A percentile compares a stretch with the other conserved stretches of the same genome.
These are phyloP conservation scores for Polymixis lichenea DNA, from an alignment of 2,888 invertebrate genomes.

Conservation along the genomic window DNA sequence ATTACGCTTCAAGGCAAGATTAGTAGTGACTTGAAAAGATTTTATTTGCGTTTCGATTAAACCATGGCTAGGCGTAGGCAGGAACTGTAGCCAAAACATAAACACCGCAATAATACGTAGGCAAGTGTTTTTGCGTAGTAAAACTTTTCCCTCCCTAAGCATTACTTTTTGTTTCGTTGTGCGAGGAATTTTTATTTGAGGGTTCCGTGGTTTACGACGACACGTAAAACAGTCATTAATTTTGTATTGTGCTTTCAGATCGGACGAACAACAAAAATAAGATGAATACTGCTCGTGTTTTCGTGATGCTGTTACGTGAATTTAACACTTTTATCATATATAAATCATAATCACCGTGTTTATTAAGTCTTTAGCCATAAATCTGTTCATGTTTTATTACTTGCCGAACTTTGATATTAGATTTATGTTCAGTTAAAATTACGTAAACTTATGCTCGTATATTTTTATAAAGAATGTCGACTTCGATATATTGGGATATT, in stretches of 20 bases:
- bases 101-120: slow-evolving; percentile 44
- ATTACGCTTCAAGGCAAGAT: slow-evolving; percentile 2
- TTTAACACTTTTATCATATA: slow-evolving; percentile 49
- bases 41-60: slow-evolving; percentile 5
- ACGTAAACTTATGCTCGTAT: slow-evolving; percentile 26
- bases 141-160: slow-evolving; percentile 66
- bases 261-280: slow-evolving; percentile 71
- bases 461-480: slow-evolving; percentile 10
- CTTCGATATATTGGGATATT: background rate
- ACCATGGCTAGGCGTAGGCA: background rate
- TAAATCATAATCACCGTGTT: slow-evolving; percentile 52
- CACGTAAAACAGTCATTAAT: slow-evolving; percentile 81
- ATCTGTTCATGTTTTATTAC: slow-evolving; percentile 63
- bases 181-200: slow-evolving; percentile 75
- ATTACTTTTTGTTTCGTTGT: slow-evolving; percentile 68
- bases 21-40: background rate
- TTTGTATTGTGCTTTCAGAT: slow-evolving; percentile 77
- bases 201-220: slow-evolving; percentile 75
- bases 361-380: slow-evolving; percentile 43
- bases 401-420: slow-evolving; percentile 55
- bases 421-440: slow-evolving; percentile 38
- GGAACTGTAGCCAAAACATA: slow-evolving; percentile 16
- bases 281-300: slow-evolving; percentile 67
- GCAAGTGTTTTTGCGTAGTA: slow-evolving; percentile 60
- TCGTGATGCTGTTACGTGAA: slow-evolving; percentile 44